phyloP scores from a whole-genome alignment of 2,113 vertebrate genomes.

The Phasianus colchicus region DNA sequence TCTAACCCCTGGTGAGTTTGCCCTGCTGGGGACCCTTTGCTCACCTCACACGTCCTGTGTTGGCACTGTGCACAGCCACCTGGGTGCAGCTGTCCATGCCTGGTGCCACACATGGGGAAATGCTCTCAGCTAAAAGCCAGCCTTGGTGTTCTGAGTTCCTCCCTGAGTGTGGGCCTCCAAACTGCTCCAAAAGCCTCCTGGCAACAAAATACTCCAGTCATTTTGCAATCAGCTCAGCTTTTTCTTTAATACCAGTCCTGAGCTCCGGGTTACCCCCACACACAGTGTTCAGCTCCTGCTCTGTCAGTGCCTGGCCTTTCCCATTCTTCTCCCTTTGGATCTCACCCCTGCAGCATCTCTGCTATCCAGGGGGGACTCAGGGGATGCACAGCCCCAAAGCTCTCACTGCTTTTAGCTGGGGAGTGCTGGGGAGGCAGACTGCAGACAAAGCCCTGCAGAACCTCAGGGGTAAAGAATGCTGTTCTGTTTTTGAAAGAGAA shows the following conservation, averaged over 20 bases:
- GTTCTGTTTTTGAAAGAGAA: neutral
- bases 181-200: neutral
- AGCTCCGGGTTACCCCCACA: neutral
- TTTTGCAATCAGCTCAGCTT: neutral
- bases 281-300: neutral
- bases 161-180: neutral
- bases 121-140: neutral
- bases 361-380: neutral
- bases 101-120: neutral
- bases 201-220: neutral
- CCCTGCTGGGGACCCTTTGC: neutral
- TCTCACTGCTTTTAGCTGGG: neutral
- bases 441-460: neutral
- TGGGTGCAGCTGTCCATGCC: fast-evolving
- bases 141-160: neutral
- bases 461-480: neutral
- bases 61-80: neutral
- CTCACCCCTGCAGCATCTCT: neutral
- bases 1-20: fast-evolving
- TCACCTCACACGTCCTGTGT: fast-evolving
- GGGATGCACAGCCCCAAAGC: neutral
- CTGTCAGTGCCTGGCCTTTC: neutral
- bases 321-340: neutral
- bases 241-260: neutral
- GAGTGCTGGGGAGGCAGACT: neutral